Evolutionary conservation across 2,888 invertebrate species (phyloP).

Genomic region (Mesorhabditis sp.): DNA sequence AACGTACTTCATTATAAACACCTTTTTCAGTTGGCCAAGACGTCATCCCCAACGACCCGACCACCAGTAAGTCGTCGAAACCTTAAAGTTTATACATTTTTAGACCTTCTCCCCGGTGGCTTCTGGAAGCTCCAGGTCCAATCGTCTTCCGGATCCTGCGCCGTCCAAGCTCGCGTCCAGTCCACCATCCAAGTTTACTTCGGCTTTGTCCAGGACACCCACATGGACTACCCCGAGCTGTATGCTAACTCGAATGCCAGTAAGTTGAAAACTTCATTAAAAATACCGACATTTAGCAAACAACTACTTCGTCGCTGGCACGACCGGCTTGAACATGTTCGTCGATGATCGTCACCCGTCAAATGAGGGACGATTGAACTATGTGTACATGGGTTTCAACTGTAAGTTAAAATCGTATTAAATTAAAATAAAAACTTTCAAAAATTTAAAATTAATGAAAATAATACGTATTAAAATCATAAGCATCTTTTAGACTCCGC

Average conservation of each 20-base stretch:
- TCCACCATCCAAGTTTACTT: slow-evolving; percentile 43
- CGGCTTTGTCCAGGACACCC: slow-evolving; percentile 39
- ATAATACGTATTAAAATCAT: too few relatives aligned
- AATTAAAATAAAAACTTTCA: neutral
- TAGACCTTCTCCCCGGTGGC: slow-evolving; percentile 39
- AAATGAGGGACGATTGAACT: slow-evolving; percentile 42
- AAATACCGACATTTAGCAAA: slow-evolving; percentile 18
- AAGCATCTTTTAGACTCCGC: slow-evolving; percentile 14
- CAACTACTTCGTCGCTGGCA: slow-evolving; percentile 38
- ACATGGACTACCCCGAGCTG: slow-evolving; percentile 29
- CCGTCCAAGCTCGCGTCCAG: slow-evolving; percentile 38
- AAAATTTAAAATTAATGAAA: too few relatives aligned
- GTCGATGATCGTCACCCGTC: slow-evolving; percentile 26
- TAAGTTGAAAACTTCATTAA: slow-evolving; percentile 11
- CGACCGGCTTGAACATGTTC: slow-evolving; percentile 33
- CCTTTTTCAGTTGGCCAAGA: slow-evolving; percentile 31
- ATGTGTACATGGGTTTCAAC: slow-evolving; percentile 33
- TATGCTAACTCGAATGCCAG: slow-evolving; percentile 38
- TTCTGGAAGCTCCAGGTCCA: slow-evolving; percentile 36
- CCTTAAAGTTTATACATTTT: slow-evolving; percentile 3
- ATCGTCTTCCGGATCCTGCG: slow-evolving; percentile 28
- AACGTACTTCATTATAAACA: too few relatives aligned
- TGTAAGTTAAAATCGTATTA: neutral
- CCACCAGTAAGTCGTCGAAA: slow-evolving; percentile 17
- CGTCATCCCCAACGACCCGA: slow-evolving; percentile 28